Base-by-base conservation (phyloP, 2,888 invertebrate species). In the Catocala sponsa region DNA sequence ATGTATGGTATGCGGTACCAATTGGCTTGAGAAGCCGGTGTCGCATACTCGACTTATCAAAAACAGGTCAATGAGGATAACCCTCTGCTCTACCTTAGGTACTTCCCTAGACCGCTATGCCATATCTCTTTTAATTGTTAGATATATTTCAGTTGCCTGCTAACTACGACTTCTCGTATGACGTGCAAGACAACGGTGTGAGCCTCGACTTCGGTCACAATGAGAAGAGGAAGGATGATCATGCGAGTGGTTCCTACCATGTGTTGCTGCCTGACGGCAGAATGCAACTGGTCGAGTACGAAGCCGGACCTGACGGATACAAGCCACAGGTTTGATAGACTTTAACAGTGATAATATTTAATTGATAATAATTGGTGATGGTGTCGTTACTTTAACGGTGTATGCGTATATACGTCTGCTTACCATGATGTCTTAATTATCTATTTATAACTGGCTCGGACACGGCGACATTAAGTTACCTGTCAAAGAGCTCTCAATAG, bases 111-210 rank as follows among this genome's bases (percentile, higher is more conserved):
- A 25, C 25, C 25, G 4, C 25, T 25, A 25, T 35, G 41, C 15
- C 38, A 32, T 9, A 52, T 12, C 33, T 38, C 4, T 38, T 9
- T 11, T 44, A 32, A 12, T 35, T 4, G 6, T 33, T 10, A 25
- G 41, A 32, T 62, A 67, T 52, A 9, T 56, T 58, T 25, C 75
- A 96, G 96, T 88, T 95, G 72, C 95, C 96, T 58, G 95, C 95
- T 10, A 96, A 96, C 81, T 96, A 96, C 82, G 95, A 96, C 77
- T 96, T 95, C 79, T 95, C 95, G 0, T 96, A 96, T 85, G 95
- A 96, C 77, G 96, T 96, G 9, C 95, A 95, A 82, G 96, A 96
- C 80, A 94, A 93, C 15, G 89, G 83, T 1, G 92, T 94, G 6
- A 95, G 94, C 48, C 82, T 96, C 44, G 95, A 96, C 81, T 96